Base-by-base conservation (phyloP, 92 coral and sea anemone genomes). In the Micromussa lordhowensis region DNA sequence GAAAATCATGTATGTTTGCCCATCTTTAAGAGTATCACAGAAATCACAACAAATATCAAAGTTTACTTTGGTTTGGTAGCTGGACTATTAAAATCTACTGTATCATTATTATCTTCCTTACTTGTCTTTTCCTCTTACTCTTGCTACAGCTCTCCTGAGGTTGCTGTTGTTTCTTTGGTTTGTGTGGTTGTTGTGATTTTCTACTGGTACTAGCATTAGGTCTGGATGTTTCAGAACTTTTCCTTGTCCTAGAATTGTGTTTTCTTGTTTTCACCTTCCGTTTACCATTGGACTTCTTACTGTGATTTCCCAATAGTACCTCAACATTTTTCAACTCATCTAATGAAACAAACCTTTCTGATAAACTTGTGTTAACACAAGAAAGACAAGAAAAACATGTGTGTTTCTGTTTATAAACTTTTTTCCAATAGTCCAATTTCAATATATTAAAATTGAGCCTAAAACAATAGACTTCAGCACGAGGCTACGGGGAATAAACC, bases 311-410 rank as follows among this genome's bases (percentile, higher is more conserved):
- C 70, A 29, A 40, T 51, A 86, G 85, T 71, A 80, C 73, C 85
- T 74, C 80, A 51, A 58, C 71, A 35, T 19, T 87, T 72, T 73
- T 69, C 32, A 80, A 32, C 75, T 77, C 89, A 61, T 86, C 89
- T 84, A 36, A 36, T 13, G 71, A 85, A 57, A 73, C 15, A 72
- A 30, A 69, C 0, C 10, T 44, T 8, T 44, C 1, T 44, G 1
- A 0, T 8, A 44, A 44, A 44, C 51, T 44, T 44, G 51, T n/a
- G n/a, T n/a, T 40, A 40, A 40, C 0, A 4, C 10, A 40, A 40
- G 48, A 40, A 40, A 40, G 48, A 6, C 70, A 64, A 64, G 70
- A 64, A 64, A 64, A 9, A n/a, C 28, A 22, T 10, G 2, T 64
- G 31, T 63, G 68, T 64, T 64, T 11, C 32, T 11, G 15, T n/a